Evolutionary conservation across 1,140 invertebrate species (phyloP).

Genomic region (Drosophila repletoides): DNA sequence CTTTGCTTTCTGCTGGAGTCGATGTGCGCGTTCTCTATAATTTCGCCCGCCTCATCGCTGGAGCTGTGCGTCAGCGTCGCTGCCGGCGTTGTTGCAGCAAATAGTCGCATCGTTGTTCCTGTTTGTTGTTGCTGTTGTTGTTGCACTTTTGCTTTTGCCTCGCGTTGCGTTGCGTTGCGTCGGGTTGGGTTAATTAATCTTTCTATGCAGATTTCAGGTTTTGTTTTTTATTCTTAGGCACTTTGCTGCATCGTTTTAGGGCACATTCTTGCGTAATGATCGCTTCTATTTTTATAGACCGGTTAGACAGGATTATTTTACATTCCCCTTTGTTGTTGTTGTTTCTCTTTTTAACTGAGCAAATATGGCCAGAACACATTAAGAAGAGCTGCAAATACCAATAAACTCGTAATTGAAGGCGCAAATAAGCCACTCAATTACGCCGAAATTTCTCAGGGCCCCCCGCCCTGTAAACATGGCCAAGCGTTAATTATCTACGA

Average conservation of each 20-base stretch:
- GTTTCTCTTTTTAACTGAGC: conserved; percentile 21
- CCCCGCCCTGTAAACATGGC: conserved; percentile 22
- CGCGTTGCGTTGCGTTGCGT: too few species aligned
- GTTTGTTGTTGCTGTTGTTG: conserved; percentile 18
- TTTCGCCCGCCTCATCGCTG: conserved; percentile 64
- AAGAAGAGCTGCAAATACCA: conserved; percentile 30
- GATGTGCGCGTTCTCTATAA: conserved; percentile 64
- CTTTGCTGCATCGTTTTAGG: conserved; percentile 76
- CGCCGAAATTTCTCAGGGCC: conserved; percentile 67
- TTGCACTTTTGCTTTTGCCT: conserved; percentile 1
- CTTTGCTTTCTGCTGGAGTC: conserved; percentile 9
- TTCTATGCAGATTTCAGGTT: conserved; percentile 77
- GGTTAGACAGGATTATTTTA: conserved; percentile 65
- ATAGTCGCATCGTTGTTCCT: conserved; percentile 52
- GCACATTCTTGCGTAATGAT: conserved; percentile 80
- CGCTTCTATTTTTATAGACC: conserved; percentile 72
- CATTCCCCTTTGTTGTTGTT: conserved; percentile 14
- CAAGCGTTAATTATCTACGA: conserved; percentile 67
- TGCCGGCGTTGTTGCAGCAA: conserved; percentile 41
- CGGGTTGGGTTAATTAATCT: conserved; percentile 67
- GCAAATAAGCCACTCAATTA: conserved; percentile 75
- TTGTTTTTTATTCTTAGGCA: conserved; percentile 43
- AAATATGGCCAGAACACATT: conserved; percentile 46
- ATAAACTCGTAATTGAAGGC: conserved; percentile 6
- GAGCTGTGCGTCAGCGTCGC: conserved; percentile 41